Evolutionary conservation across 2,113 vertebrate species (phyloP).

Genomic region (Speoplatyrhinus poulsoni): DNA sequence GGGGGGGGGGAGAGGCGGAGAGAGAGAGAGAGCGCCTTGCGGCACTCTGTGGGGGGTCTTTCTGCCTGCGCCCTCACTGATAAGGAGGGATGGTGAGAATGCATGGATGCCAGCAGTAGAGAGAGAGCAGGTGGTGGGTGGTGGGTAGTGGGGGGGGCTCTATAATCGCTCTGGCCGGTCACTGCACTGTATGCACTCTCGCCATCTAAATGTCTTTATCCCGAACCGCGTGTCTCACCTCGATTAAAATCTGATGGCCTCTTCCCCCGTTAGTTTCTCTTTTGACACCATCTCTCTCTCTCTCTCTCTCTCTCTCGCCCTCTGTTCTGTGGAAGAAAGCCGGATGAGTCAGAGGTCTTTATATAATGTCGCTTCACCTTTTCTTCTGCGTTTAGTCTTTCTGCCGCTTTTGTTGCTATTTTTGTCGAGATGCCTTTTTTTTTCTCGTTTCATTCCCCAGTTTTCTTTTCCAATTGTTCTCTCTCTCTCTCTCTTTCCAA

Average conservation of each 20-base stretch:
- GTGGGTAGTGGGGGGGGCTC: background rate
- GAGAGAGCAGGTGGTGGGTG: slow-evolving; percentile 19
- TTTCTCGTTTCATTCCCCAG: too few relatives aligned
- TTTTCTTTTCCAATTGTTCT: background rate
- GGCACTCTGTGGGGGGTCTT: slow-evolving; percentile 57
- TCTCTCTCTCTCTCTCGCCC: background rate
- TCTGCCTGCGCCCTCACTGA: slow-evolving; percentile 63
- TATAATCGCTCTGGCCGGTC: background rate
- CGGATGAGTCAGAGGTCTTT: too few relatives aligned
- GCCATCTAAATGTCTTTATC: background rate
- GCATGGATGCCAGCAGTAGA: slow-evolving; percentile 25
- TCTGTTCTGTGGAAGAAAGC: background rate
- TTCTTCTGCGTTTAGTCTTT: too few relatives aligned
- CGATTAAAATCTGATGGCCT: too few relatives aligned
- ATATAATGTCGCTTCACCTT: too few relatives aligned
- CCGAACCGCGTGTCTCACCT: too few relatives aligned
- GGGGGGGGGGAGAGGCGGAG: background rate
- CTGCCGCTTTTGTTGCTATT: too few relatives aligned
- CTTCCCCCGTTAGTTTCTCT: background rate
- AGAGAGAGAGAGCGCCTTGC: slow-evolving; percentile 46
- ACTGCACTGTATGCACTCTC: background rate
- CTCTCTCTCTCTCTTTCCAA: background rate
- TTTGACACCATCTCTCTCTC: background rate
- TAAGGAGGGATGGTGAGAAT: slow-evolving; percentile 52
- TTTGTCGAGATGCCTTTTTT: too few relatives aligned